Evolutionary conservation across 2,888 invertebrate genomes (phyloP).

Genomic region (Trachelus tabidus): DNA sequence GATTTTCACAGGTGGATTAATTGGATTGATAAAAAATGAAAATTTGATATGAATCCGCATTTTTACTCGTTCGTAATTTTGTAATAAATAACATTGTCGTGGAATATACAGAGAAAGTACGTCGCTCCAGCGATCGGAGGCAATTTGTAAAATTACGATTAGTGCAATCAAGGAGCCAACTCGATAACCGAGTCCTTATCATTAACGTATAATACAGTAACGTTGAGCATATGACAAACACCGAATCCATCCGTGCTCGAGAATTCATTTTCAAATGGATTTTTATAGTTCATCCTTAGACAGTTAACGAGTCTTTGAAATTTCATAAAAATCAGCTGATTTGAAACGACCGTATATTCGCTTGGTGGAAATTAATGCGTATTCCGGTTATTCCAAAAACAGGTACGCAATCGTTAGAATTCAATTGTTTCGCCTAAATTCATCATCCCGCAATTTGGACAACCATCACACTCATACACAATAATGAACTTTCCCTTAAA

Average conservation of each 20-base stretch:
- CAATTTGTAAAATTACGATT: background rate
- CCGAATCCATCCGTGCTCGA: conserved; percentile 6
- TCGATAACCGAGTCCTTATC: background rate
- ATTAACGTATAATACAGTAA: conserved; percentile 4
- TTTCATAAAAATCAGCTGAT: conserved; percentile 9
- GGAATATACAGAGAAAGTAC: conserved; percentile 3
- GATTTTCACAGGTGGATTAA: background rate
- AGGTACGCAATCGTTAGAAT: background rate
- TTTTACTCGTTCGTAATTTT: conserved; percentile 11
- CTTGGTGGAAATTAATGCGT: background rate
- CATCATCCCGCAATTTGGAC: background rate
- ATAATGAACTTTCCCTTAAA: background rate
- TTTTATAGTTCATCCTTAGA: background rate
- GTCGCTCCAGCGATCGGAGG: background rate
- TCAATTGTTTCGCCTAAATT: background rate
- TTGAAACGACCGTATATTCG: background rate
- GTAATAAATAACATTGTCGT: background rate
- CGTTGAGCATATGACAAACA: conserved; percentile 11
- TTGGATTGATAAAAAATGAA: conserved; percentile 5
- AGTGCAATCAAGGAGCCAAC: background rate
- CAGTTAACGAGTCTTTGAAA: background rate
- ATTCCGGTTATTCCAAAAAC: background rate
- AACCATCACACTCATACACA: background rate
- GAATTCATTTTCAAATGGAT: background rate
- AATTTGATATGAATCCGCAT: conserved; percentile 16